phyloP scores from a whole-genome alignment of 30 jellyfish, hydroid and myxozoan species.

The Aurelia sp. region DNA sequence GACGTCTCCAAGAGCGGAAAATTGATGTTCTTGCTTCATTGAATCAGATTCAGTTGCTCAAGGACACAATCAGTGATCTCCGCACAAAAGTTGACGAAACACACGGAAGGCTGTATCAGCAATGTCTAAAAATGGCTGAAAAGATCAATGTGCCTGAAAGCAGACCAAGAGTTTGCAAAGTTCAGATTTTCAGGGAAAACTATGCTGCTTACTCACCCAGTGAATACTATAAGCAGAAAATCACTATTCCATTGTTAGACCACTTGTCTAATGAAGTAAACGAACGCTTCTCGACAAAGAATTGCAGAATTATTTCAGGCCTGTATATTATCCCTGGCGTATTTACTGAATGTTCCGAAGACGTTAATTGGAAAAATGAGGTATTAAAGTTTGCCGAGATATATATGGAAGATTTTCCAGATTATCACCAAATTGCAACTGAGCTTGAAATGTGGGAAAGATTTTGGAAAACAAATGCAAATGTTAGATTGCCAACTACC shows the following conservation, averaged over 20 bases:
- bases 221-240: slow-evolving; percentile 35
- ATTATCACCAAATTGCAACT: slow-evolving; percentile 1
- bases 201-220: slow-evolving; percentile 2
- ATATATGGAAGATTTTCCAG: slow-evolving; percentile 9
- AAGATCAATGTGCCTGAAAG: slow-evolving; percentile 22
- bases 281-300: slow-evolving; percentile 11
- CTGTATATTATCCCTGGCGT: slow-evolving; percentile 34
- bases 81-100: slow-evolving; percentile 5
- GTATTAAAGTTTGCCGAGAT: slow-evolving; percentile 6
- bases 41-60: slow-evolving; percentile 8
- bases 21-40: slow-evolving; percentile 2
- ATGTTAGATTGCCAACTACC: slow-evolving; percentile 25
- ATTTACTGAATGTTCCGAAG: background rate
- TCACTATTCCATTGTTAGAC: slow-evolving; percentile 25
- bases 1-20: slow-evolving; percentile 28
- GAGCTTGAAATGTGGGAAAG: slow-evolving; percentile 44
- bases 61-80: slow-evolving; percentile 1
- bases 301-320: slow-evolving; percentile 7
- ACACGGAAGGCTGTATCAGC: background rate
- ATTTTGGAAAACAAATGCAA: slow-evolving; percentile 23
- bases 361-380: slow-evolving; percentile 25
- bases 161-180: slow-evolving; percentile 21
- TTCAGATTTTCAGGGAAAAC: slow-evolving; percentile 1
- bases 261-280: slow-evolving; percentile 44
- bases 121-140: slow-evolving; percentile 14